Evolutionary conservation across 2,797 vertebrate genomes (phyloP), one percentile per base, ranked within the genome.

Genomic region (Australoheros facetus): DNA sequence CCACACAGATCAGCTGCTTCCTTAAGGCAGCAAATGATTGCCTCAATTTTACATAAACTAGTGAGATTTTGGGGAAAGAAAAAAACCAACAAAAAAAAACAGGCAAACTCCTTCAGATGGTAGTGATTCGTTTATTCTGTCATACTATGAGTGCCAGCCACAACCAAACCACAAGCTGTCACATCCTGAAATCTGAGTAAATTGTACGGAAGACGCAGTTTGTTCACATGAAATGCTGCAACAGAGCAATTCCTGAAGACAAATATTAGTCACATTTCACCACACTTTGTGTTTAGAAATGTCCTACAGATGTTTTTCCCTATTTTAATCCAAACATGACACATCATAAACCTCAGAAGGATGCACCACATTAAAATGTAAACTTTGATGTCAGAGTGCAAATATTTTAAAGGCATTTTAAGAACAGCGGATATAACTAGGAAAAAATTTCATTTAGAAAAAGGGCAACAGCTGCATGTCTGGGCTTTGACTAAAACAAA

Each of bases 381-480:
- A 89, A 91, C 82, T 76, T 85, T 84, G 3, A 71, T 69, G 34
- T 82, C 79, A 66, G 80, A 87, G 85, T 89, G 88, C 86, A 91
- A 87, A 89, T 58, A 30, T 26, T 77, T 84, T 81, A 77, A 84
- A 89, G 66, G 75, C 71, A 81, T 78, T 79, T 83, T 73, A 79
- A 66, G 19, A 75, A 79, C n/a, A 82, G n/a, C 12, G 9, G 42
- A 13, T 32, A 32, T 45, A 51, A 28, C 42, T 37, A 30, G 30
- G 51, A 71, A 54, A 21, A 53, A 32, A 39, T 12, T 12, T 5
- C 2, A n/a, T 30, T 69, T 51, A 45, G 17, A 51, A 30, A 69
- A 69, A 51, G 48, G 17, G 64, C 16, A 51, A 30, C 64, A 2
- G 42, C 21, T 17, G 53, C 70, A 39, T 42, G 48, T 54, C 62